Percentiles rank a stretch among this genome's conserved stretches.
Conservation (phyloP, 2,113 vertebrate genomes). For the Opisthocomus hoazin region DNA sequence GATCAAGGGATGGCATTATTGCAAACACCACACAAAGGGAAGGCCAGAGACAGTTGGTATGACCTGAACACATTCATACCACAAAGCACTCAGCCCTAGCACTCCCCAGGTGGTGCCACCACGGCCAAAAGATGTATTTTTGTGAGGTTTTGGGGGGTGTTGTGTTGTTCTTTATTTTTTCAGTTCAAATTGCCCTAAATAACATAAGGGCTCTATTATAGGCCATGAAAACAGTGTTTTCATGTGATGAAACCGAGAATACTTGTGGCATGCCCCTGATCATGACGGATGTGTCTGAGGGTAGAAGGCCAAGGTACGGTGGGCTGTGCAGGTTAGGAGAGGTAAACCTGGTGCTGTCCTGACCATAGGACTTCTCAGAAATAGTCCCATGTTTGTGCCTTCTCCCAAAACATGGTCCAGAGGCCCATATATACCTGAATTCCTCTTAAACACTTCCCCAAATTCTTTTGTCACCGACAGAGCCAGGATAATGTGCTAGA, state of each 20-base stretch:
- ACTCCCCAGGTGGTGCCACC: neutral
- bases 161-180: no score
- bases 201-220: neutral
- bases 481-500: neutral
- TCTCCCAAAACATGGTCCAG: neutral
- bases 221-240: neutral
- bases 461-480: neutral
- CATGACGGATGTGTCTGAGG: neutral
- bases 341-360: neutral
- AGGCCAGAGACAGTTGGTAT: neutral
- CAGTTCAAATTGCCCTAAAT: neutral
- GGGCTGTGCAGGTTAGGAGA: neutral
- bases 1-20: neutral
- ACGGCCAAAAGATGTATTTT: neutral
- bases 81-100: accelerated
- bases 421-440: neutral
- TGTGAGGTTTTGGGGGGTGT: neutral
- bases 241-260: neutral
- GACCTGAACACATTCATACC: accelerated
- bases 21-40: neutral
- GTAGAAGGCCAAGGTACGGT: neutral
- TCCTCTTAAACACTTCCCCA: neutral
- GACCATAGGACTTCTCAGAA: neutral
- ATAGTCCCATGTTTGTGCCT: neutral
- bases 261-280: neutral